Base-by-base conservation (phyloP, 2,113 vertebrate genomes). In the Polypterus bichir region DNA sequence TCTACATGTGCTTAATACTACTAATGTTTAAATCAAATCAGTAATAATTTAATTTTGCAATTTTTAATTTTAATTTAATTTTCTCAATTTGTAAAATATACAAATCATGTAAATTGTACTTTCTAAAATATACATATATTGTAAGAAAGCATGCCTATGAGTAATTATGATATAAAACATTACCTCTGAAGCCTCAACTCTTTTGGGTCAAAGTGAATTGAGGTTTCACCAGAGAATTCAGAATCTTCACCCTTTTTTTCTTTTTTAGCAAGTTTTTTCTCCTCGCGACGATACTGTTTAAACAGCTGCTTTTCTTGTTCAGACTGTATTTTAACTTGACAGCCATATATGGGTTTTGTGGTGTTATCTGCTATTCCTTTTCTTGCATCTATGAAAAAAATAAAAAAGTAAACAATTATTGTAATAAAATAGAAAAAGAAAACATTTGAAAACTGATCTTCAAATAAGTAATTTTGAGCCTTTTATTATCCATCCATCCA, bases 271-370 rank as follows among this genome's bases (percentile, higher is more conserved):
- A 87, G 88, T 49, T 79, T 85, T 76, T 93, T 98, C 79, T 93
- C 94, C 77, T 97, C 94, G 49, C 91, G 86, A 53, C 92, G 92
- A 78, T 83, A 88, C 0, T 91, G 83, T 76, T 95, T 98, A 81
- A 95, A 81, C 85, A 98, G 80, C 73, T 89, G 84, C 59, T 81
- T 93, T 79, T 98, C 94, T 79, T 94, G 91, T 79, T 97, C 92
- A 57, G 94, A 98, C 5, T 93, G 93, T 79, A 97, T 91, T 74
- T 87, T 97, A 70, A 98, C 93, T 88, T 99, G 96, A 77, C 92
- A 97, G 45, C 91, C 90, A 48, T 86, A 97, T 73, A 77, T 81
- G 9, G 92, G 94, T 67, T 90, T 27, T 27, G 27, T 92, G 60
- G 70, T 4, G 66, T 77, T 87, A 68, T 95, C 94, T 5, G 80